Evolutionary conservation across 2,113 vertebrate genomes (phyloP).

Genomic region (Python bivittatus): DNA sequence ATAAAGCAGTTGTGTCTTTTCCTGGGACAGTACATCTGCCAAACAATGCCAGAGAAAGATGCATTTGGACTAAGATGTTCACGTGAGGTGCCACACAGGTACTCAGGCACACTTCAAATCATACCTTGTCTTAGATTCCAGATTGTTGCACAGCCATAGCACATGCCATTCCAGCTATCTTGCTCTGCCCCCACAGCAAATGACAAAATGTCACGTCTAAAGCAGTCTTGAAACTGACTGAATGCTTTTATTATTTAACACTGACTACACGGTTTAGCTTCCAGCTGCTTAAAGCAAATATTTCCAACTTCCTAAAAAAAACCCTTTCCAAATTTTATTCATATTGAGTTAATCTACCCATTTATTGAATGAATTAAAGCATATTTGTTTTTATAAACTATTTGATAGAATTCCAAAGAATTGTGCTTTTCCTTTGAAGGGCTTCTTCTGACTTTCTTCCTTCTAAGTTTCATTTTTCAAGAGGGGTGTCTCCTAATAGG

Average conservation of each 20-base stretch:
- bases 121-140: neutral
- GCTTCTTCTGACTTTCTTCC: slow-evolving; percentile 52
- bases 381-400: slow-evolving; percentile 82
- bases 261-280: slow-evolving; percentile 72
- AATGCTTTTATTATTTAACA: slow-evolving; percentile 71
- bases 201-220: slow-evolving; percentile 49
- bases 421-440: slow-evolving; percentile 77
- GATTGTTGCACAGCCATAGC: neutral
- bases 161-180: neutral
- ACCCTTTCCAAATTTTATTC: slow-evolving; percentile 83
- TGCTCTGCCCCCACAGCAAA: slow-evolving; percentile 39
- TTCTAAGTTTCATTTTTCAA: slow-evolving; percentile 34
- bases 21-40: neutral
- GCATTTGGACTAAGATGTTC: neutral
- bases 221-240: slow-evolving; percentile 62
- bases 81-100: neutral
- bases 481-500: slow-evolving; percentile 59
- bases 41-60: neutral
- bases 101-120: no score
- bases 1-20: neutral
- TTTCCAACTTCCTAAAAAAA: slow-evolving; percentile 80
- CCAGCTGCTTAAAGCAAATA: slow-evolving; percentile 73
- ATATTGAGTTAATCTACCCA: slow-evolving; percentile 82
- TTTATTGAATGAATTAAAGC: slow-evolving; percentile 79
- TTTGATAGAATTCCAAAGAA: slow-evolving; percentile 78